Evolutionary conservation across 2,888 invertebrate species (phyloP), one percentile per base, ranked within the genome.

Genomic region (Synanthedon andrenaeformis): DNA sequence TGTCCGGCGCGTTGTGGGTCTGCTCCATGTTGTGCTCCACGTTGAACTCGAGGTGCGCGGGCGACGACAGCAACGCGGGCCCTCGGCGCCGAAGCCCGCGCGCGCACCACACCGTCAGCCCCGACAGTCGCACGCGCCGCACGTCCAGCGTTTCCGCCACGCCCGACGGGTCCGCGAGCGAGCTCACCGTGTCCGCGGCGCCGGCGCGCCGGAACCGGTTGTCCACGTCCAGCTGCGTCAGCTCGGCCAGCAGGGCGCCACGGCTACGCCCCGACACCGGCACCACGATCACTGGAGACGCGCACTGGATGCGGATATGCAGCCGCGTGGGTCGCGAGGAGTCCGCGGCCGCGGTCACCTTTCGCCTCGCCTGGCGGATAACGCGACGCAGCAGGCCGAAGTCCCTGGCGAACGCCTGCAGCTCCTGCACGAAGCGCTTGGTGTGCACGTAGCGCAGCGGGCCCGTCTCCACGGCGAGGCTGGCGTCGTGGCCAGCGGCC

Each of bases 371-470:
- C 63, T 93, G 89, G 67, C 91, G 86, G 57, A 95, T 91, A 56
- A 95, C 92, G 56, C 93, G 92, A 69, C 96, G 93, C 52, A 97
- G 82, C 68, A 96, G 93, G 4, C 94, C 91, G 74, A 98, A 96
- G 70, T 95, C 93, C 52, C 91, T 86, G 59, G 95, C 93, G 82
- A 97, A 98, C 3, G 95, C 93, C 65, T 95, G 92, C 54, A 97
- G 87, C 77, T 97, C 97, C 17, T 92, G 91, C 52, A 97, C 91
- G 85, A 98, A 99, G 53, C 97, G 90, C 71, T 96, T 96, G 0
- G 98, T 97, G 81, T 98, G 97, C 53, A 97, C 93, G 77, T 97
- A 97, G 65, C 94, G 91, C 2, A 98, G 94, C 0, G 98, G 96
- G 0, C 96, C 93, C 95, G 97, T 96, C 67, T 93, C 91, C 41